A percentile compares a stretch with the other conserved stretches of the same genome.
phyloP scores from a whole-genome alignment of 2,888 invertebrate species.

The Macropis europaea region DNA sequence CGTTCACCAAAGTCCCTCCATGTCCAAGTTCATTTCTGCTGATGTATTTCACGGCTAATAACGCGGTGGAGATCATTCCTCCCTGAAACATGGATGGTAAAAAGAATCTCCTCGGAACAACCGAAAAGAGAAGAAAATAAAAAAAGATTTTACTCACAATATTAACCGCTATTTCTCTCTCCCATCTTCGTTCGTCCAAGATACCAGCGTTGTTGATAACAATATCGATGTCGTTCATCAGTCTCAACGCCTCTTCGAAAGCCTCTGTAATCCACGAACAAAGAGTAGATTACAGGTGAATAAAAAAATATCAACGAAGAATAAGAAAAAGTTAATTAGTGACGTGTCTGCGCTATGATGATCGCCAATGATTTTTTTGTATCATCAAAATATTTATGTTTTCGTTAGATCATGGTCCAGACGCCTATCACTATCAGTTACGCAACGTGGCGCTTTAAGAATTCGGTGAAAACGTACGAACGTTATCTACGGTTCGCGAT shows the following conservation, averaged over 20 bases:
- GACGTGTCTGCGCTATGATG: no score
- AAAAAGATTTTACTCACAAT: conserved; percentile 81
- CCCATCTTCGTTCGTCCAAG: conserved; percentile 88
- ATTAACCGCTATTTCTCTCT: conserved; percentile 88
- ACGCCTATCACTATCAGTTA: background rate
- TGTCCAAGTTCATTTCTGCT: conserved; percentile 79
- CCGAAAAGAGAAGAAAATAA: conserved; percentile 44
- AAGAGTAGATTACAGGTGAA: background rate
- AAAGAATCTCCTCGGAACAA: background rate
- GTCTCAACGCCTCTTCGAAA: conserved; percentile 85
- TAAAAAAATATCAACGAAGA: background rate
- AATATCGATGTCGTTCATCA: conserved; percentile 87
- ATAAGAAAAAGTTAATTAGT: background rate
- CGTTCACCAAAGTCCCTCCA: conserved; percentile 85
- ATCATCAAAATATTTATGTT: conserved; percentile 38
- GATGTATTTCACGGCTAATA: conserved; percentile 78
- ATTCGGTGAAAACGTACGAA: background rate
- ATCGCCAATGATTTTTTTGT: background rate
- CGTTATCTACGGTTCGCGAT: background rate
- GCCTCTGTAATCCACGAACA: conserved; percentile 82
- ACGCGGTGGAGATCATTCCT: conserved; percentile 73
- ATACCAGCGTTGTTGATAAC: conserved; percentile 91
- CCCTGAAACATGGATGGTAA: conserved; percentile 50
- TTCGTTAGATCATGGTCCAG: background rate
- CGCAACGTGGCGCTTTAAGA: background rate